Evolutionary conservation across 2,797 vertebrate species (phyloP).

Genomic region (Macroramphosus scolopax): DNA sequence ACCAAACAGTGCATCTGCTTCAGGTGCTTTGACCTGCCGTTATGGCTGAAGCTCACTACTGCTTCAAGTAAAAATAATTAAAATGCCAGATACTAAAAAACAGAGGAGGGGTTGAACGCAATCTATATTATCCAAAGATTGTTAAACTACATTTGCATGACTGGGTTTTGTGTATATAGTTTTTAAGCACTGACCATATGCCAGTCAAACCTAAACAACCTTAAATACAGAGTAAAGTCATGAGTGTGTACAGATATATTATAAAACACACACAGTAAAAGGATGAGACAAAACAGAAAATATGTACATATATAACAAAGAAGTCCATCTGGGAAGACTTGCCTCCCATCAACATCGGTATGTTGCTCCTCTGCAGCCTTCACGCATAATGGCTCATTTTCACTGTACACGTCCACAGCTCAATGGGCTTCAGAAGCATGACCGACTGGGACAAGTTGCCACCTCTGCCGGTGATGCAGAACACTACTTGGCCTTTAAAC

Average conservation of each 20-base stretch:
- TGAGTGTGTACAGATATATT: constrained; percentile 71
- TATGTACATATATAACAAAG: constrained; percentile 76
- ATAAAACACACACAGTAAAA: constrained; percentile 73
- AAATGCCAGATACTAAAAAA: constrained; percentile 29
- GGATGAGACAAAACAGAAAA: constrained; percentile 59
- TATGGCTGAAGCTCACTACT: constrained; percentile 1
- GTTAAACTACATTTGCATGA: constrained; percentile 29
- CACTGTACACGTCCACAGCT: constrained; percentile 34
- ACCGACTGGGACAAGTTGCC: constrained; percentile 11
- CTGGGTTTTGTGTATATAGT: constrained; percentile 16
- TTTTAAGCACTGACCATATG: constrained; percentile 33
- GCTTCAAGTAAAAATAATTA: constrained; percentile 7
- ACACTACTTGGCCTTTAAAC: constrained; percentile 11
- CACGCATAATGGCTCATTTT: constrained; percentile 41
- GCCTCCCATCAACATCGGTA: constrained; percentile 21
- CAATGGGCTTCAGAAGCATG: no score
- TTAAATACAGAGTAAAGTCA: constrained; percentile 65
- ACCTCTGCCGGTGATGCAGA: constrained; percentile 4
- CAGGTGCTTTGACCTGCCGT: not conserved
- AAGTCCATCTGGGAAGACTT: constrained; percentile 48
- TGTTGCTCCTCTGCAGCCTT: constrained; percentile 36
- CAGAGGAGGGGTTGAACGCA: constrained; percentile 12
- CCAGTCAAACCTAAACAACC: constrained; percentile 42
- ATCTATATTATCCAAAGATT: constrained; percentile 19
- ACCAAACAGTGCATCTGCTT: constrained; percentile 2